Evolutionary conservation across 2,888 invertebrate genomes (phyloP), one percentile per base, ranked within the genome.

Genomic region (Syrphus vitripennis): DNA sequence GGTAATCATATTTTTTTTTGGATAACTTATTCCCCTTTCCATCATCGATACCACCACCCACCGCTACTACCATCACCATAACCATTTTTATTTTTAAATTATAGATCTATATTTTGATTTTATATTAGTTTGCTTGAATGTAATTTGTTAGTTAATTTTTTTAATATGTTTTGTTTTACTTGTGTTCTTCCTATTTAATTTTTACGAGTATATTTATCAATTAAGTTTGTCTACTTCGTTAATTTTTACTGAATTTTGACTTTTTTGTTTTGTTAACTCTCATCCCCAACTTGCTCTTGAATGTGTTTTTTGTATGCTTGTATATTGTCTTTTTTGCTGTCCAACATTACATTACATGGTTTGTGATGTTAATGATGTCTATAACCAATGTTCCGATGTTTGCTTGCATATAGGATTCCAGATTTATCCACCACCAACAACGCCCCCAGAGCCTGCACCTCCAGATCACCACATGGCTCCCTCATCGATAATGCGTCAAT

Each of bases 391-490:
- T 86, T 86, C 81, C 86, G 86, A 86, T 86, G 77, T 86, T 86
- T 86, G 86, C 86, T 86, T 86, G 86, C 81, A 37, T 86, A 74
- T 91, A 95, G 96, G 96, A 90, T 96, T 96, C 92, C 96, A 96
- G 93, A 96, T 96, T 86, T 97, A 96, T 92, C 96, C 97, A 88
- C 96, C 96, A 83, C 96, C 96, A 71, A 96, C 96, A 89, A 97
- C 97, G 87, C 97, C 97, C 63, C 97, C 97, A 45, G 97, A 97
- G 92, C 97, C 97, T 59, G 96, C 97, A 79, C 97, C 97, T 65
- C 96, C 96, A 78, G 96, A 96, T 92, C 95, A 96, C 91, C 94
- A 94, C 90, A 94, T 95, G 93, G 94, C 94, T 89, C 92, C 92
- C 88, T 93, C 92, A 90, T 91, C 92, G 89, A 92, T 92, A 90